These are phyloP conservation scores for Dendronephthya gigantea DNA, from an alignment of 64 coral and sea anemone genomes.

Conservation along the genomic window DNA sequence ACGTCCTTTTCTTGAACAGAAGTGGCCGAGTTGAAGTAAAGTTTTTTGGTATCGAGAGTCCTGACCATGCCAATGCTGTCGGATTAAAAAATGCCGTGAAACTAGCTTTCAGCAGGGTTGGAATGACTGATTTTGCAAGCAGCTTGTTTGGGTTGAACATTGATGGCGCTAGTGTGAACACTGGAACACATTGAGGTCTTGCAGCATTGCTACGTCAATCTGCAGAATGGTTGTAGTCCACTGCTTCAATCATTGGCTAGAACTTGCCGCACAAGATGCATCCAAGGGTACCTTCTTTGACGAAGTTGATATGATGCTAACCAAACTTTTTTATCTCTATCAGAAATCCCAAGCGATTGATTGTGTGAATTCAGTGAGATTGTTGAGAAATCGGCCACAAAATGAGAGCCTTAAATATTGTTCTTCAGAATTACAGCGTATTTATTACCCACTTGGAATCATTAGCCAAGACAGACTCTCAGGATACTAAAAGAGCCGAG, in stretches of 20 bases:
- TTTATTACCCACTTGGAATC: not conserved
- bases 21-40: not conserved
- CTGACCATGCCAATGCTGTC: not conserved
- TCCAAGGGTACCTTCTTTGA: not conserved
- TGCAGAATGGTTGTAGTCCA: not conserved
- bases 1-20: not conserved
- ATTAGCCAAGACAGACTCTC: not conserved
- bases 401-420: not conserved
- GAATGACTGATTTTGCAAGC: not conserved
- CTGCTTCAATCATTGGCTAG: not conserved
- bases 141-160: not conserved
- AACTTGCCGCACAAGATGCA: not conserved
- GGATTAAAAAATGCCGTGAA: not conserved
- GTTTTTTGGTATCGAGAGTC: not conserved
- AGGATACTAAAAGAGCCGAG: not conserved
- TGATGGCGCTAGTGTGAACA: not conserved
- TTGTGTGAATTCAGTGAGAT: not conserved
- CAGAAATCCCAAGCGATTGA: not conserved
- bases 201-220: not conserved
- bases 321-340: not conserved
- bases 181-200: not conserved
- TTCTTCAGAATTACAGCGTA: not conserved
- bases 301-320: not conserved
- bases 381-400: not conserved
- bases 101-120: not conserved